Percentiles rank a stretch among this genome's conserved stretches.
Conservation (phyloP, 2,113 vertebrate species). For the Lagopus muta region DNA sequence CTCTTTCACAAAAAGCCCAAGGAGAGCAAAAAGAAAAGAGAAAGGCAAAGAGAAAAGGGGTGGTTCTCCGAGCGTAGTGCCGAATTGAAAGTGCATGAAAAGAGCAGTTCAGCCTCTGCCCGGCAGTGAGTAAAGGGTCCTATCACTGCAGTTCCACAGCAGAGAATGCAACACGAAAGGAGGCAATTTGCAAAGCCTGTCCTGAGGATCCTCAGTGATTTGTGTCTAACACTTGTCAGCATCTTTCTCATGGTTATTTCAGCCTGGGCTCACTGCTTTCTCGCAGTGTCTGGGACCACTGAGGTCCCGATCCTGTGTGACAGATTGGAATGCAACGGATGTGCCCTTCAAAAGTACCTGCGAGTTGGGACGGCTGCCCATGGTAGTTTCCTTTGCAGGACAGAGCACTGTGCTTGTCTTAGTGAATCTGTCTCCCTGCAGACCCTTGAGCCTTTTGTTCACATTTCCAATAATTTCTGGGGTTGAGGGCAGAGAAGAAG, state of each 20-base stretch:
- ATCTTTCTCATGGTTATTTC: background rate
- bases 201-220: background rate
- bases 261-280: background rate
- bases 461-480: background rate
- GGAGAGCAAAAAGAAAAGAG: slow-evolving; percentile 15
- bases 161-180: slow-evolving; percentile 14
- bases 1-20: slow-evolving; percentile 44
- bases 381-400: background rate
- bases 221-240: background rate
- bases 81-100: slow-evolving; percentile 39
- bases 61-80: slow-evolving; percentile 46
- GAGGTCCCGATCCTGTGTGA: background rate
- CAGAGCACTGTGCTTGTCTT: background rate
- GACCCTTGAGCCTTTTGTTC: background rate
- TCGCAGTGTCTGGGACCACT: accelerated
- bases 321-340: background rate
- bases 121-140: slow-evolving; percentile 20
- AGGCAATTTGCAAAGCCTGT: background rate
- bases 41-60: slow-evolving; percentile 42
- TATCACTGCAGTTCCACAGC: background rate
- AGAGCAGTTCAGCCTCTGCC: slow-evolving; percentile 33
- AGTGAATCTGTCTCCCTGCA: background rate
- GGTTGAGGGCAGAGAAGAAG: background rate
- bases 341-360: background rate
- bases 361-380: background rate